phyloP scores from a whole-genome alignment of 1,140 invertebrate species.

The Acromyrmex heyeri region DNA sequence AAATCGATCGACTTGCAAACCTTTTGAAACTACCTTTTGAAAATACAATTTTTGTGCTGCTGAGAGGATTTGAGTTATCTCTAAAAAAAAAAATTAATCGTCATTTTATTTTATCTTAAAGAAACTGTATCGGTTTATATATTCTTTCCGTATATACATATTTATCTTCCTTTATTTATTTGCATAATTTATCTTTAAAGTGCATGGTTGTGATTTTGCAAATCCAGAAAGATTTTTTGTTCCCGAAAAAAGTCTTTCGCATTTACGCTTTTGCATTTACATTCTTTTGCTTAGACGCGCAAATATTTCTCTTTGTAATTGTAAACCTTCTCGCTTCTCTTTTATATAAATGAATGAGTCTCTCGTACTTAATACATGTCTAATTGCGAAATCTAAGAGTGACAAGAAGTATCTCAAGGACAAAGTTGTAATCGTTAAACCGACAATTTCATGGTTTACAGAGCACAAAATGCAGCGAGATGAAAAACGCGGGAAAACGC shows the following conservation, averaged over 20 bases:
- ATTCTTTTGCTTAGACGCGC: not conserved
- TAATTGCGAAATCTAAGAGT: not conserved
- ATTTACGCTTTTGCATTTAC: not conserved
- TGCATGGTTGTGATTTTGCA: not conserved
- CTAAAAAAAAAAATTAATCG: no score
- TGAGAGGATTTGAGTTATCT: no score
- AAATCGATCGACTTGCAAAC: no score
- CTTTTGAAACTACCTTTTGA: no score
- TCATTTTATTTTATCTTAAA: no score
- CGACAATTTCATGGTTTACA: constrained; percentile 11
- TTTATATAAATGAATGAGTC: not conserved
- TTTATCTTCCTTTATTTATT: not conserved
- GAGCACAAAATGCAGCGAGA: not conserved
- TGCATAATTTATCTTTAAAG: not conserved
- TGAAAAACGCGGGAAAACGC: constrained; percentile 13
- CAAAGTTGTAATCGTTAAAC: constrained; percentile 8
- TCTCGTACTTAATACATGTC: not conserved
- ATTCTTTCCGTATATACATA: not conserved
- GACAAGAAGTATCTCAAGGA: not conserved
- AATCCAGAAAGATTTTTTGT: not conserved
- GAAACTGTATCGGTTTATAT: no score
- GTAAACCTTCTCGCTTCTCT: not conserved
- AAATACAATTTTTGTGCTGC: no score
- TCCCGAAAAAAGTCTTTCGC: not conserved
- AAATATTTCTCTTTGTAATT: constrained; percentile 12